Percentiles rank a stretch among this genome's conserved stretches.
Evolutionary conservation across 2,113 vertebrate species (phyloP).

Genomic region (Thomomys bottae): DNA sequence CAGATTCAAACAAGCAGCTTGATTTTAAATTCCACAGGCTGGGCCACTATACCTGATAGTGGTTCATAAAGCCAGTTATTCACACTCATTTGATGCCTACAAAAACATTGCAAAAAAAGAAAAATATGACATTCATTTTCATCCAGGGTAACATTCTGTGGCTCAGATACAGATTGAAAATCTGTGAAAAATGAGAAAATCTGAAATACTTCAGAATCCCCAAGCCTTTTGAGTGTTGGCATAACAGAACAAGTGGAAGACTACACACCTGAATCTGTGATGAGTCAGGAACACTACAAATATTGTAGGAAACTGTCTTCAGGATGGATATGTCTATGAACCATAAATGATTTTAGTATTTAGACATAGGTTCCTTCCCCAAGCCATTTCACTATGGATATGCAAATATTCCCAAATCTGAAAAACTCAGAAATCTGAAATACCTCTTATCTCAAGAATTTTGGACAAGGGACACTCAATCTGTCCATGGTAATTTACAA

Average conservation of each 20-base stretch:
- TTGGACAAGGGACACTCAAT: neutral
- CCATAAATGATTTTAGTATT: neutral
- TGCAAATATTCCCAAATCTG: neutral
- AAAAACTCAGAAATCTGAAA: neutral
- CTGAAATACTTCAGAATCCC: neutral
- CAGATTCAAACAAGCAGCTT: neutral
- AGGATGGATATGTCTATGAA: neutral
- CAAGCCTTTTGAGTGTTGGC: neutral
- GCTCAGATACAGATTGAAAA: neutral
- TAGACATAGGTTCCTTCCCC: neutral
- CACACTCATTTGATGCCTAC: neutral
- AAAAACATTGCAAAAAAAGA: neutral
- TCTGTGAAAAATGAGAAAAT: neutral
- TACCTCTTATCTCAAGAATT: neutral
- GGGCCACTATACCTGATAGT: neutral
- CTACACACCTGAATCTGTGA: neutral
- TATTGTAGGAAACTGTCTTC: neutral
- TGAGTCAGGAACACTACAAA: neutral
- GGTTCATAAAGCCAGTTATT: conserved; percentile 23
- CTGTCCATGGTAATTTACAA: neutral
- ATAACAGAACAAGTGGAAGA: neutral
- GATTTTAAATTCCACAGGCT: neutral
- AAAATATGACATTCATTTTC: neutral
- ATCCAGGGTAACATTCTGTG: neutral
- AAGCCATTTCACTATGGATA: too few relatives aligned